These are phyloP conservation scores for Leucoptera coffeella DNA, from an alignment of 2,888 invertebrate genomes.

Conservation along the genomic window DNA sequence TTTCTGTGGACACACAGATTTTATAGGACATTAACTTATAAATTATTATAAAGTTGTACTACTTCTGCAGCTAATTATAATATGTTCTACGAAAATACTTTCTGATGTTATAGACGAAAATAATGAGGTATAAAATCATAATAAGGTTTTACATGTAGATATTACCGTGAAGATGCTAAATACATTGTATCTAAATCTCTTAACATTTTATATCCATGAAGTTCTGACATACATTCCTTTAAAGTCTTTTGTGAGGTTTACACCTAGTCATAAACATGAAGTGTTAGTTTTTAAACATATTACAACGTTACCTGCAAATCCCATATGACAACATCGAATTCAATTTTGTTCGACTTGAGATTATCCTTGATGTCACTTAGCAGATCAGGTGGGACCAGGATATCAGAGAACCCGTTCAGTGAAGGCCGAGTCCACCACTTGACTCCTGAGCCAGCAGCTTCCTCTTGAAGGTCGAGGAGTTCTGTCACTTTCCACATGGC, in stretches of 20 bases:
- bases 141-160: too few relatives aligned
- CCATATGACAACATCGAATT: constrained; percentile 61
- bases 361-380: constrained; percentile 52
- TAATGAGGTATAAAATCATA: too few relatives aligned
- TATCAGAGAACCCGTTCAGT: constrained; percentile 56
- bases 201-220: too few relatives aligned
- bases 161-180: too few relatives aligned
- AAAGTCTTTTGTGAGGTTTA: too few relatives aligned
- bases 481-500: constrained; percentile 35
- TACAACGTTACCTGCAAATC: constrained; percentile 58
- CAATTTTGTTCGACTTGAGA: constrained; percentile 55
- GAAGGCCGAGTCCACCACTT: constrained; percentile 48
- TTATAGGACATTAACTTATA: not conserved
- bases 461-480: constrained; percentile 38
- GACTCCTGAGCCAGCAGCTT: constrained; percentile 37
- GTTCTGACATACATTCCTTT: too few relatives aligned
- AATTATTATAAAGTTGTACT: not conserved
- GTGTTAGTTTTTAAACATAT: not conserved
- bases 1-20: constrained; percentile 30
- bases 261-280: too few relatives aligned
- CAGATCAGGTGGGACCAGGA: constrained; percentile 66
- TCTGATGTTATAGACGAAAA: too few relatives aligned
- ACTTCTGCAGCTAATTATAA: not conserved
- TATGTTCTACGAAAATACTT: too few relatives aligned
- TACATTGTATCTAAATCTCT: too few relatives aligned